A percentile compares a stretch with the other conserved stretches of the same genome.
These are phyloP conservation scores for Clostera curtula DNA, from an alignment of 2,888 invertebrate species.

Conservation along the genomic window DNA sequence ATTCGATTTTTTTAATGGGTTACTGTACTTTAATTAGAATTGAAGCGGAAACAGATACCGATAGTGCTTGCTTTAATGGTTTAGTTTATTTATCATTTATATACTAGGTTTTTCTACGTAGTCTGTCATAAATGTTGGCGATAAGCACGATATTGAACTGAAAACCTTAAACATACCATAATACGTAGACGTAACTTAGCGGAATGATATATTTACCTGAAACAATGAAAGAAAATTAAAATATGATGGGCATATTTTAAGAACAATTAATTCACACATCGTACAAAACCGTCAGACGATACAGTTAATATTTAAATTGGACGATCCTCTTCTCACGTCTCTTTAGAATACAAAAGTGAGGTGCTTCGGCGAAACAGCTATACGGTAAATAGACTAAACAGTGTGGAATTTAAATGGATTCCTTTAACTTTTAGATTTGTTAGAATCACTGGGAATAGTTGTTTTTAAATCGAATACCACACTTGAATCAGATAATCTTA, in stretches of 20 bases:
- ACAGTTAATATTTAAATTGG: conserved; percentile 54
- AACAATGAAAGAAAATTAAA: conserved; percentile 26
- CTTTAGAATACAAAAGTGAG: conserved; percentile 37
- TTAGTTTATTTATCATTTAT: conserved; percentile 22
- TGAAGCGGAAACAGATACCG: conserved; percentile 30
- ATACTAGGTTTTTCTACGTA: conserved; percentile 19
- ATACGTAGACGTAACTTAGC: too few relatives aligned
- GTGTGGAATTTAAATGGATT: conserved; percentile 23
- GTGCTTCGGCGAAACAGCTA: conserved; percentile 23
- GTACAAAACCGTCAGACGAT: conserved; percentile 34
- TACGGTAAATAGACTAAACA: conserved; percentile 16
- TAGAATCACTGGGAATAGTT: background rate
- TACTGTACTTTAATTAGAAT: conserved; percentile 40
- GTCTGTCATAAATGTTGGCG: too few relatives aligned
- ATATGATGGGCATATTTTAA: conserved; percentile 18
- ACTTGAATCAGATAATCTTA: too few relatives aligned
- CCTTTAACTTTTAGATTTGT: conserved; percentile 11
- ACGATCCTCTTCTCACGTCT: conserved; percentile 28
- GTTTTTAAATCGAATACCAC: too few relatives aligned
- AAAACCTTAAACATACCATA: too few relatives aligned
- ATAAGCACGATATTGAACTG: too few relatives aligned
- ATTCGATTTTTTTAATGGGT: conserved; percentile 32
- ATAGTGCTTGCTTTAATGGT: conserved; percentile 23
- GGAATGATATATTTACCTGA: conserved; percentile 26
- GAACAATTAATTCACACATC: conserved; percentile 42